Base-by-base conservation (phyloP, 2,888 invertebrate species). In the Ceraclea dissimilis region DNA sequence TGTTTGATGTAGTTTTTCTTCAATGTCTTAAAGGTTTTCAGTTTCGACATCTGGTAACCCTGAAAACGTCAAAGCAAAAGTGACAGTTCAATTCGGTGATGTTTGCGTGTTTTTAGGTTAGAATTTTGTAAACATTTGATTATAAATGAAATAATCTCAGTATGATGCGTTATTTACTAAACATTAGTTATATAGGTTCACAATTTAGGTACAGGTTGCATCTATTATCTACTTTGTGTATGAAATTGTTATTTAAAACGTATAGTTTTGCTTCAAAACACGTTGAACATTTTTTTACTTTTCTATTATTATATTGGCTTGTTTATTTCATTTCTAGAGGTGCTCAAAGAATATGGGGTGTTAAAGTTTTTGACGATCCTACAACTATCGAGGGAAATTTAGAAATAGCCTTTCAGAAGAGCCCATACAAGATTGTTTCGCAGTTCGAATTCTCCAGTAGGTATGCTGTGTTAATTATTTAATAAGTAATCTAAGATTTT, bases 141-240 rank as follows among this genome's bases (percentile, higher is more conserved):
- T 26, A 6, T 26, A n/a, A n/a, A n/a, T 26, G 26, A 10, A 26
- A 49, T 8, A n/a, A 13, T 20, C 10, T 49, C 22, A 49, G n/a
- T 33, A 52, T 52, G 47, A 31, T 26, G 17, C 78, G 90, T 71
- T 91, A 90, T 72, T 77, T 91, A 62, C 66, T 89, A 48, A 81
- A 81, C 65, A 80, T 89, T 67, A 85, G 89, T 0, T 92, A 91
- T 65, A 82, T 90, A 64, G 91, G 91, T 59, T 84, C 86, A 16
- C 69, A 75, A 51, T 91, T 90, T 73, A 84, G 87, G 90, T 90
- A 73, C 67, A 54, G 49, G 49, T 53, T 18, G n/a, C n/a, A n/a
- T n/a, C n/a, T n/a, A n/a, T n/a, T n/a, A n/a, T n/a, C n/a, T n/a
- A n/a, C n/a, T n/a, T n/a, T n/a, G n/a, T n/a, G n/a, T n/a, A n/a